Evolutionary conservation across 2,797 vertebrate genomes (phyloP), one percentile per base, ranked within the genome.

Genomic region (Peromyscus attwateri): DNA sequence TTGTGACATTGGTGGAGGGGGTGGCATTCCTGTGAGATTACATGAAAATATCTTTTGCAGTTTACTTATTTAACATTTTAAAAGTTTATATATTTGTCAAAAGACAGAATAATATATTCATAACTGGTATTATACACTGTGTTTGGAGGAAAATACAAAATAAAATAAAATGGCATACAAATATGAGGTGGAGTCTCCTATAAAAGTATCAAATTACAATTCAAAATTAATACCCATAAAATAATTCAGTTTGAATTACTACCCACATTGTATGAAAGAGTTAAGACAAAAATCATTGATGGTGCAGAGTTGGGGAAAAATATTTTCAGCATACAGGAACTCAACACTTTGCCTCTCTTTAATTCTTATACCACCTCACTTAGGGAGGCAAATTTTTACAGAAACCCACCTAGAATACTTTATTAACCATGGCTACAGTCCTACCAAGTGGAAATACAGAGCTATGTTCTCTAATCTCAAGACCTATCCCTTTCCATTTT

Each of bases 141-240:
- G 19, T 66, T 89, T 80, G 52, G 17, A 43, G 23, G 25, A 55
- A 83, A 83, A 34, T n/a, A 77, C 19, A 79, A 82, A 89, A 81
- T 80, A 83, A 97, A 96, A 62, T 80, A 83, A 97, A 96, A 62
- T 88, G 1, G 0, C 81, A 68, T 6, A 71, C 6, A 19, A 37
- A 19, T 49, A 60, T 76, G 29, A 62, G n/a, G 52, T 21, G 1
- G 1, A 19, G 0, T 7, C 57, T 95, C 29, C 31, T 4, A 60
- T 11, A 84, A 87, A 49, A 4, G 1, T 34, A 70, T 49, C 5
- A 49, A 46, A 49, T 31, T 49, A 87, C 83, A 95, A 79, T 75
- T 71, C 6, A 92, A 91, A 87, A 87, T 37, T 43, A 92, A 62
- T 19, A 90, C 13, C 46, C 0, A 31, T n/a, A 66, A 60, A 89